Evolutionary conservation across 2,113 vertebrate genomes (phyloP).

Genomic region (Elachura formosa): DNA sequence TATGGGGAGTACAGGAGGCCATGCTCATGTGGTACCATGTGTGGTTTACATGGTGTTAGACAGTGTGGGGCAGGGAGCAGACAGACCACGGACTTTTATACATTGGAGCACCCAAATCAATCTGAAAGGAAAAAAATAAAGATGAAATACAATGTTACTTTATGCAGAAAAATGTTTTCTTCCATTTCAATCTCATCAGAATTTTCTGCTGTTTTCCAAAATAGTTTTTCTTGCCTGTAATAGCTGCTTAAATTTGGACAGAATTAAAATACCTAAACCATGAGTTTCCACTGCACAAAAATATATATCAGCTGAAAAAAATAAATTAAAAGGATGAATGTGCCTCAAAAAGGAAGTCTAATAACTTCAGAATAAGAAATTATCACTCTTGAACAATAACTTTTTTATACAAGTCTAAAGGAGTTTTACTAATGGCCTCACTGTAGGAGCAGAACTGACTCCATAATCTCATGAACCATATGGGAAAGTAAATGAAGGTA

Average conservation of each 20-base stretch:
- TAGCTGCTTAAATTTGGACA: background rate
- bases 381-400: background rate
- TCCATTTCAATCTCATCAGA: background rate
- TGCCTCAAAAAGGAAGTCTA: background rate
- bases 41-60: background rate
- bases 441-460: background rate
- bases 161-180: background rate
- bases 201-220: background rate
- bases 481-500: background rate
- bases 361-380: background rate
- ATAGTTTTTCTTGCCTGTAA: background rate
- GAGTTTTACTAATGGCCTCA: background rate
- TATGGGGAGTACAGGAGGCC: background rate
- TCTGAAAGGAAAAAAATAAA: background rate
- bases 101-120: background rate
- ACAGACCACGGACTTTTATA: background rate
- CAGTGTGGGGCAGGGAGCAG: fast-evolving
- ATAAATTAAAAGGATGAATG: background rate
- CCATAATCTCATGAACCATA: background rate
- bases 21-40: background rate
- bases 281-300: background rate
- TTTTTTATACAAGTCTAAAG: background rate
- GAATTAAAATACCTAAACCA: background rate
- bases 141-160: background rate
- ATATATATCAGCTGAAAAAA: background rate